These are phyloP conservation scores for Zhengitettix transpicula DNA, from an alignment of 2,888 invertebrate species.

Conservation along the genomic window DNA sequence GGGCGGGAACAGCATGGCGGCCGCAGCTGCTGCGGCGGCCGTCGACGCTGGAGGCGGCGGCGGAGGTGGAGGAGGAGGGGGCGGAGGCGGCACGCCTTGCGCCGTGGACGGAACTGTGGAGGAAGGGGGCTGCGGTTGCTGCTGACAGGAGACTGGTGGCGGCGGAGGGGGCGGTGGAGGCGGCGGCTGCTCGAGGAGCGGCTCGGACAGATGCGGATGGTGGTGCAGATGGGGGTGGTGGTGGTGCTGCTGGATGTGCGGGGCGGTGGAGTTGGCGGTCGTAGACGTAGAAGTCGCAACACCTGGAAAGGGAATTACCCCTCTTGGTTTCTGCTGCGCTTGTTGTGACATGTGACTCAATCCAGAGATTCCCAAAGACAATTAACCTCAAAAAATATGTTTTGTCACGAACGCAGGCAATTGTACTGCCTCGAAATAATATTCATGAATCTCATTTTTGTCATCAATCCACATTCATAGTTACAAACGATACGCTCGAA, in stretches of 20 bases:
- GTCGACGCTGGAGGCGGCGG: conserved; percentile 12
- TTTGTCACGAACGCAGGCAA: too few relatives aligned
- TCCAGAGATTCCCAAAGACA: too few relatives aligned
- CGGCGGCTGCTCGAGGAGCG: conserved; percentile 1
- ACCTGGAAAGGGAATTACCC: conserved; percentile 1
- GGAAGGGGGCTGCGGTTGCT: conserved; percentile 1
- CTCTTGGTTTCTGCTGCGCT: conserved; percentile 11
- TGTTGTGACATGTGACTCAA: conserved; percentile 4
- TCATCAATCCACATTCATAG: too few relatives aligned
- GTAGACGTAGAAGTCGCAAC: neutral
- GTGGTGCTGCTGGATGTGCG: neutral
- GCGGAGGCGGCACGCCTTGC: conserved; percentile 6
- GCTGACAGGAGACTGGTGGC: neutral
- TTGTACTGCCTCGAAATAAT: too few relatives aligned
- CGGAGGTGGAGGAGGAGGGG: conserved; percentile 12
- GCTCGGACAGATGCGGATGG: conserved; percentile 1
- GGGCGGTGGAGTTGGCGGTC: neutral
- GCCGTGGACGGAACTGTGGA: neutral
- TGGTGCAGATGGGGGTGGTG: conserved; percentile 2
- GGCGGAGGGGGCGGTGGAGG: conserved; percentile 1
- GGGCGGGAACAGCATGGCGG: conserved; percentile 31
- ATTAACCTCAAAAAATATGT: too few relatives aligned
- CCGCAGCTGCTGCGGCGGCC: conserved; percentile 23
- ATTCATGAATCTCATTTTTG: too few relatives aligned
- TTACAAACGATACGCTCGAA: too few relatives aligned